Base-by-base conservation (phyloP, 2,113 vertebrate genomes). In the Pteronura brasiliensis region DNA sequence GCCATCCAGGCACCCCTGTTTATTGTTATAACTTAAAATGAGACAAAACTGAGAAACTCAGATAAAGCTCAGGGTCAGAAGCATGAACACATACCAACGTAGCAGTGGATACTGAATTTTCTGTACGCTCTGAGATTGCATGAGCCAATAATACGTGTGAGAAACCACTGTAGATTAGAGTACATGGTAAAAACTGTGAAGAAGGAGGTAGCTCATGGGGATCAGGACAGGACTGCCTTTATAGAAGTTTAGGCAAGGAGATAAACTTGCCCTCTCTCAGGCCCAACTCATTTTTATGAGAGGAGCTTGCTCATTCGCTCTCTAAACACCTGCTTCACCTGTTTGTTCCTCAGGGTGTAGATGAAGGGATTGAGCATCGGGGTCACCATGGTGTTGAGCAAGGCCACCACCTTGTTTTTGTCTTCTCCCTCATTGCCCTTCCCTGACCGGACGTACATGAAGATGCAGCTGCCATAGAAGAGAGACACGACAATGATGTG, bases 361-460 rank as follows among this genome's bases (percentile, higher is more conserved):
- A 99, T 98, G 96, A 99, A 98, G 63, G 98, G 98, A 57, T 99
- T 99, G 95, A 98, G 52, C 71, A 98, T 17, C 0, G 98, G 97
- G 15, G 98, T 97, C 67, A 98, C 85, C 61, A 99, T 6, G 0
- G 97, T 98, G 69, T 97, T 98, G 67, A 98, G 97, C 55, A 97
- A 95, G 11, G 98, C 98, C 5, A 98, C 77, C 0, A 98, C 34
- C 96, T 99, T 98, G 95, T 96, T 97, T 34, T 65, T 65, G 44
- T 98, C 93, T 55, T 97, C 86, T 27, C 94, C 97, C 1, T 85
- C 97, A 14, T 61, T 44, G 8, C 69, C 52, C 65, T 97, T 98
- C 0, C 96, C 90, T 0, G 97, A 84, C 23, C 95, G 96, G 67
- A 98, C 71, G 1, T 98, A 98, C 61, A 98, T 98, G 90, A 98